phyloP scores from a whole-genome alignment of 2,888 invertebrate genomes.

The Pachliopta kotzebuea region DNA sequence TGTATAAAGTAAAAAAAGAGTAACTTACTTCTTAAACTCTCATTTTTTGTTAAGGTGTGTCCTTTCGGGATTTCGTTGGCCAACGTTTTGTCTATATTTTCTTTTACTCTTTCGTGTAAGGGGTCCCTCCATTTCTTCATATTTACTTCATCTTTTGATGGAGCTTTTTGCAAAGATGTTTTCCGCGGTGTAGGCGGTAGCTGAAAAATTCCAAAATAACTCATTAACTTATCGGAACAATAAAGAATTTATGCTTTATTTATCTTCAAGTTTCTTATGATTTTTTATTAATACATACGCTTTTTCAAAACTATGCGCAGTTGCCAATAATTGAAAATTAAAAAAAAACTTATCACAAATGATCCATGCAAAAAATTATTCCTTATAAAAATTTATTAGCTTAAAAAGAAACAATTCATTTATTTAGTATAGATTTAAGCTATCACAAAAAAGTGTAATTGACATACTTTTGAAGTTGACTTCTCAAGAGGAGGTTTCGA shows the following conservation, averaged over 20 bases:
- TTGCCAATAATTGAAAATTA: too few species aligned
- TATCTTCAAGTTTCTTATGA: too few species aligned
- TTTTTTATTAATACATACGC: too few species aligned
- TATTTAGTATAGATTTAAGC: too few species aligned
- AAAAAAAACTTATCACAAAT: too few species aligned
- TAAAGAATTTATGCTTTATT: too few species aligned
- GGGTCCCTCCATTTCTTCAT: slow-evolving; percentile 78
- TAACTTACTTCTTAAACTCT: slow-evolving; percentile 75
- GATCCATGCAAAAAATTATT: too few species aligned
- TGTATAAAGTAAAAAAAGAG: too few species aligned
- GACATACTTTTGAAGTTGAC: slow-evolving; percentile 61
- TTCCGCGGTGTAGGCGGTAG: slow-evolving; percentile 64
- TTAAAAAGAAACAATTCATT: too few species aligned
- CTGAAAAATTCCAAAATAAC: slow-evolving; percentile 41
- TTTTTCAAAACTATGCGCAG: too few species aligned
- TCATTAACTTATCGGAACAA: too few species aligned
- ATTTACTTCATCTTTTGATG: slow-evolving; percentile 70
- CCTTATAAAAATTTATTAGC: too few species aligned
- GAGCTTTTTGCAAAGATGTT: slow-evolving; percentile 68
- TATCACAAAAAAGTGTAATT: neutral
- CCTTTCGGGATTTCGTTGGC: slow-evolving; percentile 74
- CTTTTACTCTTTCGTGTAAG: slow-evolving; percentile 73
- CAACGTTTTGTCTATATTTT: slow-evolving; percentile 75
- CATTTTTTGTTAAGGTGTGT: slow-evolving; percentile 75
- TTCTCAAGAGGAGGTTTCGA: slow-evolving; percentile 72